Evolutionary conservation across 2,113 vertebrate species (phyloP).

Genomic region (Gymnobelideus leadbeateri): DNA sequence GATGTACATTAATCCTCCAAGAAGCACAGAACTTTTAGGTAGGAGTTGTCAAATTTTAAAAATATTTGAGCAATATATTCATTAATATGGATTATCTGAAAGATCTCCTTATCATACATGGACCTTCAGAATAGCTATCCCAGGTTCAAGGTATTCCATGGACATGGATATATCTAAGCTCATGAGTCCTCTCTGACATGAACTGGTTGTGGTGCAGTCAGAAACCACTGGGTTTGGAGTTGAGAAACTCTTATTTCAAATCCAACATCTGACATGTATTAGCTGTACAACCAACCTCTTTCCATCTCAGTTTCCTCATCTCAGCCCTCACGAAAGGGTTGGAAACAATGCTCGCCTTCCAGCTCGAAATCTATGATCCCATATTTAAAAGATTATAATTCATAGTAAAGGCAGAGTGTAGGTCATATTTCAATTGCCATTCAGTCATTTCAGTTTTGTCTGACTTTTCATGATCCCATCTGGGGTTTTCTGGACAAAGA

Average conservation of each 20-base stretch:
- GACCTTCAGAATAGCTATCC: neutral
- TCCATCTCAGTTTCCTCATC: neutral
- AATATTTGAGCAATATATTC: neutral
- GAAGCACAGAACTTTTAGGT: neutral
- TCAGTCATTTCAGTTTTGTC: neutral
- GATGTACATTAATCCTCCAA: neutral
- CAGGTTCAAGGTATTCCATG: neutral
- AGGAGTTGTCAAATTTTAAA: neutral
- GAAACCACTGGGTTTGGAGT: neutral
- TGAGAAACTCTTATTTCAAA: neutral
- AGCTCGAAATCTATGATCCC: neutral
- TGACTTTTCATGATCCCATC: neutral
- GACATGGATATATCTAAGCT: neutral
- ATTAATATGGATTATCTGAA: neutral
- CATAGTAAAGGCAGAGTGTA: neutral
- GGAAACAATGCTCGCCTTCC: neutral
- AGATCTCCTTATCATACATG: neutral
- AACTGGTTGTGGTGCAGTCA: neutral
- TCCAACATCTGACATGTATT: neutral
- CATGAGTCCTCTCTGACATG: neutral
- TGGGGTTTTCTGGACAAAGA: neutral
- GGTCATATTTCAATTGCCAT: neutral
- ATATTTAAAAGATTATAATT: neutral
- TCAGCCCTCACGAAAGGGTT: neutral
- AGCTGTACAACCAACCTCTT: neutral